These are phyloP conservation scores for Drosophila lacertosa DNA, from an alignment of 1,140 invertebrate species.

Conservation along the genomic window DNA sequence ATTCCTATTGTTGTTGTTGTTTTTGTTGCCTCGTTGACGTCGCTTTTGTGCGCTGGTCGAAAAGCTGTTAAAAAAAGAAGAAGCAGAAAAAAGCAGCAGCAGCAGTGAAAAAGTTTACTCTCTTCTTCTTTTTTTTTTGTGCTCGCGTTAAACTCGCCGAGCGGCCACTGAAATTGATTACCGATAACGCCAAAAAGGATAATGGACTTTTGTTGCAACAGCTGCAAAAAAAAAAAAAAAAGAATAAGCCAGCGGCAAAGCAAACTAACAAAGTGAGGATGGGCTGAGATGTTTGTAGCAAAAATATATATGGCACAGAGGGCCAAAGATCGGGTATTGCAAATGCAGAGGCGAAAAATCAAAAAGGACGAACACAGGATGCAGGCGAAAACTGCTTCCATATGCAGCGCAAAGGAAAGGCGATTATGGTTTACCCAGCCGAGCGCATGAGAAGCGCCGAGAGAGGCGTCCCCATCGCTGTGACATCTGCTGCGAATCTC, in stretches of 20 bases:
- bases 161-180: conserved; percentile 77
- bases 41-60: conserved; percentile 54
- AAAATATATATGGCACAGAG: conserved; percentile 39
- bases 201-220: conserved; percentile 78
- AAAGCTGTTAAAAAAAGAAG: conserved; percentile 46
- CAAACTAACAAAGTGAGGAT: not conserved
- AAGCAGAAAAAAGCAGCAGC: conserved; percentile 16
- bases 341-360: conserved; percentile 42
- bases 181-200: conserved; percentile 78
- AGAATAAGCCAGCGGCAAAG: conserved; percentile 11
- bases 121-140: conserved; percentile 14
- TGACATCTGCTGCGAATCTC: conserved; percentile 34
- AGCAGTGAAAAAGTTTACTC: conserved; percentile 38
- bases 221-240: conserved; percentile 34
- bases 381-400: conserved; percentile 41
- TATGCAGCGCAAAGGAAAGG: conserved; percentile 58
- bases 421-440: conserved; percentile 48
- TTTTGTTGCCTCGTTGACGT: conserved; percentile 23
- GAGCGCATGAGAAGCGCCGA: conserved; percentile 5
- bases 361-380: conserved; percentile 19
- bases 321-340: conserved; percentile 59
- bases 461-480: conserved; percentile 11
- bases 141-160: conserved; percentile 23
- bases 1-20: conserved; percentile 47
- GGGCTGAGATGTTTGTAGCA: conserved; percentile 1